Percentiles rank a stretch among this genome's conserved stretches.
phyloP scores from a whole-genome alignment of 23 tunicate genomes.

The Ciona savignyi region DNA sequence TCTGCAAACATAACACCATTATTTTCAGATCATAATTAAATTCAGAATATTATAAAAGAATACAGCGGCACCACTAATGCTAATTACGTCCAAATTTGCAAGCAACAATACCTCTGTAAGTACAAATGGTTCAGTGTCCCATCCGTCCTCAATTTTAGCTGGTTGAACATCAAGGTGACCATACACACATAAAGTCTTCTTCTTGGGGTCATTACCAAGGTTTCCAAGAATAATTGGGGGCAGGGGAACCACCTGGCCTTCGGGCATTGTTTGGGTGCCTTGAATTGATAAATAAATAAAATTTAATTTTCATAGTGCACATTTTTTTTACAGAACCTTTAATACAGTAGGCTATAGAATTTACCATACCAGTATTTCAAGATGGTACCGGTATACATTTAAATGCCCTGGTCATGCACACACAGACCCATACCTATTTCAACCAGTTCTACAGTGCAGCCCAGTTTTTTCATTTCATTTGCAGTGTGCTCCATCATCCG shows the following conservation, averaged over 20 bases:
- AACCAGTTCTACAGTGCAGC: constrained; percentile 51
- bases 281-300: background rate
- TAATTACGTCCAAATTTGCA: no score
- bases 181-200: constrained; percentile 86
- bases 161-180: constrained; percentile 99
- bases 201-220: constrained; percentile 92
- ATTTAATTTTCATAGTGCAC: no score
- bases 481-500: constrained; percentile 65
- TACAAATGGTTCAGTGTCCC: constrained; percentile 98
- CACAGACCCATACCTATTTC: constrained; percentile 87
- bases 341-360: no score
- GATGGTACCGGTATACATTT: no score
- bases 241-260: constrained; percentile 60
- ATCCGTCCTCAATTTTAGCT: constrained; percentile 86
- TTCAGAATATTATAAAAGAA: no score
- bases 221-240: constrained; percentile 78
- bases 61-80: no score
- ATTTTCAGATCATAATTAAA: no score
- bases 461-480: constrained; percentile 57
- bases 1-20: no score
- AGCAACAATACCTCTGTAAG: constrained; percentile 64
- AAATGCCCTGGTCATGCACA: no score
- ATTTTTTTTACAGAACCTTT: no score
- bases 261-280: constrained; percentile 75
- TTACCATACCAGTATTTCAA: no score